Evolutionary conservation across 2,797 vertebrate species (phyloP).

Genomic region (Hirundo rustica): DNA sequence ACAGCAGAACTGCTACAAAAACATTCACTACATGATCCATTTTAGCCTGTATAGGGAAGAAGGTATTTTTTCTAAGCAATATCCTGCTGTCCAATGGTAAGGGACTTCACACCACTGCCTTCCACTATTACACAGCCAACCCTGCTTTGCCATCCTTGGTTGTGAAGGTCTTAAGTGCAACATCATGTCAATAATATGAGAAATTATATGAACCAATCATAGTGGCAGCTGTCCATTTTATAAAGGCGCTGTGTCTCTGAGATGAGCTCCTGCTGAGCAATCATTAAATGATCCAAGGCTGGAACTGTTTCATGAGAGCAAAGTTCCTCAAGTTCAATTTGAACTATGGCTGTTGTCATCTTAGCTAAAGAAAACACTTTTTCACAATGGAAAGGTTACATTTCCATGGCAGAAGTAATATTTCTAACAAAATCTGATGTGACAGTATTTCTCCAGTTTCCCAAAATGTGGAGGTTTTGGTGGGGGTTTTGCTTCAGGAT

Average conservation of each 20-base stretch:
- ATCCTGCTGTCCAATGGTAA: not conserved
- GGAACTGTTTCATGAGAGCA: not conserved
- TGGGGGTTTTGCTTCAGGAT: not conserved
- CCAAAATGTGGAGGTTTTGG: fast-evolving
- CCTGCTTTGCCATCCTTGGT: not conserved
- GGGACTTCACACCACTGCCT: not conserved
- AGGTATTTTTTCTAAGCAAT: not conserved
- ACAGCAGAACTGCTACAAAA: not conserved
- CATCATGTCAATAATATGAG: not conserved
- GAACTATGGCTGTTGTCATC: not conserved
- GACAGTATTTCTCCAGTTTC: not conserved
- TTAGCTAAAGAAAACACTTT: not conserved
- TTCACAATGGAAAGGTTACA: not conserved
- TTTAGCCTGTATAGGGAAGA: not conserved
- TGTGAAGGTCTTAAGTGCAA: not conserved
- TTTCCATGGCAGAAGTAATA: not conserved
- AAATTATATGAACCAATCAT: not conserved
- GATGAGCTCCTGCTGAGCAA: not conserved
- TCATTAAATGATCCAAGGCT: not conserved
- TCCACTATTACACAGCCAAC: not conserved
- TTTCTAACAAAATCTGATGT: not conserved
- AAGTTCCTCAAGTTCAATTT: not conserved
- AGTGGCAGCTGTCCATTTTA: constrained; percentile 15
- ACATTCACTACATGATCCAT: not conserved
- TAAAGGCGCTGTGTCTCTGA: not conserved